Conservation (phyloP, 2,888 invertebrate genomes). For the Julus scanicus region DNA sequence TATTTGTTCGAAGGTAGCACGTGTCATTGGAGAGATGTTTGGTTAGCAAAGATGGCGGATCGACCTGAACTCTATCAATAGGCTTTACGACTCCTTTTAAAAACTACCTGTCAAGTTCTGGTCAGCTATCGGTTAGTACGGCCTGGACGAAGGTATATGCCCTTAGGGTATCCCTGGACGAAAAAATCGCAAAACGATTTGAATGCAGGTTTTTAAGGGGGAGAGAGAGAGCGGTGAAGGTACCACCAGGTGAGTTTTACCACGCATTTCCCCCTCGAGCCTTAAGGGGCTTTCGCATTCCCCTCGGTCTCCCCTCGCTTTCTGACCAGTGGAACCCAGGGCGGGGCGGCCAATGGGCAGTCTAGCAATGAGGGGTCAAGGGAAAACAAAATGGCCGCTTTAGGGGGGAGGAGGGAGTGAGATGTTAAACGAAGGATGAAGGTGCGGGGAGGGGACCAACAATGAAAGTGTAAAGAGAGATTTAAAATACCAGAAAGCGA, state of each 20-base stretch:
- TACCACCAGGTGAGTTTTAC: conserved; percentile 13
- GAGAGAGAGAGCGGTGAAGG: background rate
- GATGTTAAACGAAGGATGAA: conserved; percentile 47
- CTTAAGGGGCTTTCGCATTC: background rate
- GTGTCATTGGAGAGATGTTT: too few relatives aligned
- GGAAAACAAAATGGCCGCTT: background rate
- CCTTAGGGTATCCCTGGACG: too few relatives aligned
- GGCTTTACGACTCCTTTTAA: too few relatives aligned
- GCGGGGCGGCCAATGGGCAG: conserved; percentile 22
- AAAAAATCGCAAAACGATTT: too few relatives aligned
- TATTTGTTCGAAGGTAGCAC: too few relatives aligned
- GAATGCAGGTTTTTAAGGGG: background rate
- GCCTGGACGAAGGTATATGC: too few relatives aligned
- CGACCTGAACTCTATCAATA: too few relatives aligned
- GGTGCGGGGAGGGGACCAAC: conserved; percentile 14
- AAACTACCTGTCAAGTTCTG: too few relatives aligned
- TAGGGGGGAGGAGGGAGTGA: conserved; percentile 46
- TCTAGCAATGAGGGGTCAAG: background rate
- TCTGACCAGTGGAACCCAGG: background rate
- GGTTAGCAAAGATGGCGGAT: too few relatives aligned
- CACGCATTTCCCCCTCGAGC: background rate
- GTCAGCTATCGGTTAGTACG: too few relatives aligned
- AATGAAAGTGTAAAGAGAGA: background rate
- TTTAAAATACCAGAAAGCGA: background rate
- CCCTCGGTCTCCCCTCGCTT: background rate